Percentiles rank a stretch among this genome's conserved stretches.
Evolutionary conservation across 2,113 vertebrate species (phyloP).

Genomic region (Pomatorhinus ruficollis): DNA sequence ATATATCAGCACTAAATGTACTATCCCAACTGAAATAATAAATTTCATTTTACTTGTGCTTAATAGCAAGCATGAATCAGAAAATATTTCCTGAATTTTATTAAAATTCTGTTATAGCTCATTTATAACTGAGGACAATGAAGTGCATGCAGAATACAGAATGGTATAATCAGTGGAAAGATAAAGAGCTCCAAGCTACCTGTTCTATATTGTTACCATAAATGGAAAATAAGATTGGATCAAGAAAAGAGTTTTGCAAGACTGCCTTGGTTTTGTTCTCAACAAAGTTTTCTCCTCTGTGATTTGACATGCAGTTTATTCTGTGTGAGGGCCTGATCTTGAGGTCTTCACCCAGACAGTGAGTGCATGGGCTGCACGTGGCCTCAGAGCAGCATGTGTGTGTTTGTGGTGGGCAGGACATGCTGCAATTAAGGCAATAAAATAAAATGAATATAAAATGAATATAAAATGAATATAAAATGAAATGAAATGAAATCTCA

Average conservation of each 20-base stretch:
- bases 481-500: not conserved
- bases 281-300: not conserved
- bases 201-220: constrained; percentile 28
- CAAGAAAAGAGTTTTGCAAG: constrained; percentile 2
- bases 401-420: not conserved
- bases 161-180: constrained; percentile 8
- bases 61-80: constrained; percentile 42
- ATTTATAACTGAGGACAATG: constrained; percentile 37
- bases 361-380: fast-evolving
- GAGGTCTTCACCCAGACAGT: not conserved
- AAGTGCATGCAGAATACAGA: constrained; percentile 7
- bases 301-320: not conserved
- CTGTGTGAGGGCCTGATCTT: not conserved
- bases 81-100: constrained; percentile 45
- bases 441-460: not conserved
- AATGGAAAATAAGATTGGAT: constrained; percentile 42
- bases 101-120: constrained; percentile 42
- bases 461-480: not conserved
- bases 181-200: constrained; percentile 26
- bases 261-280: not conserved
- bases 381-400: not conserved
- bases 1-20: constrained; percentile 17
- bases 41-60: constrained; percentile 29
- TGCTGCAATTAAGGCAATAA: not conserved
- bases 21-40: constrained; percentile 26